These are phyloP conservation scores for Octopus bimaculoides DNA, from an alignment of 1,140 invertebrate genomes.

Conservation along the genomic window DNA sequence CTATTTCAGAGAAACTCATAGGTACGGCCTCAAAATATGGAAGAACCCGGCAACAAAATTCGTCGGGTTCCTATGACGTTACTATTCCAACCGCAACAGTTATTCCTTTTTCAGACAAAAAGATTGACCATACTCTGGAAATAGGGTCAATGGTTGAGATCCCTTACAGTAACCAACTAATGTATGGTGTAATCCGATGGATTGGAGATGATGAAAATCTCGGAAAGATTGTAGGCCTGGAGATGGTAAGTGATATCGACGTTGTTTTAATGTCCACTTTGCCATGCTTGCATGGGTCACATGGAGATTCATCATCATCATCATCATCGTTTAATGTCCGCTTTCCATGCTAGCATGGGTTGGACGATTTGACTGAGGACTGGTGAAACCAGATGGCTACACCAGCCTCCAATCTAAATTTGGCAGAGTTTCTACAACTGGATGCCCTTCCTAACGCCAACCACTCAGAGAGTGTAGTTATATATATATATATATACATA, in stretches of 20 bases:
- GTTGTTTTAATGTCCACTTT: background rate
- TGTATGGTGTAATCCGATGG: conserved; percentile 80
- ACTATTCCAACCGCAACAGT: too few species aligned
- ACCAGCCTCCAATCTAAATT: too few species aligned
- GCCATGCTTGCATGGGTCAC: background rate
- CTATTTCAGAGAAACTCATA: too few species aligned
- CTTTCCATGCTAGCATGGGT: too few species aligned
- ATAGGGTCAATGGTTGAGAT: conserved; percentile 60
- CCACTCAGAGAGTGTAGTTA: background rate
- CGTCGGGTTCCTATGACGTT: too few species aligned
- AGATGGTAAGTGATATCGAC: conserved; percentile 63
- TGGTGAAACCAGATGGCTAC: too few species aligned
- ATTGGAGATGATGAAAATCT: conserved; percentile 66
- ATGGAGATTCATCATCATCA: too few species aligned
- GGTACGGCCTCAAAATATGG: too few species aligned
- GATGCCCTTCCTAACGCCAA: background rate
- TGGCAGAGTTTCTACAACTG: too few species aligned
- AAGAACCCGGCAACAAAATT: too few species aligned
- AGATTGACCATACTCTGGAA: conserved; percentile 50
- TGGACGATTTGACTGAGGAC: too few species aligned
- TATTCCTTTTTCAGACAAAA: background rate
- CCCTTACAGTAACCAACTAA: conserved; percentile 44
- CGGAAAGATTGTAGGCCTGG: conserved; percentile 67
- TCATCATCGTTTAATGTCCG: too few species aligned
- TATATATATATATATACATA: conserved; percentile 5